Base-by-base conservation (phyloP, 2,113 vertebrate species). In the Alethe castanea region DNA sequence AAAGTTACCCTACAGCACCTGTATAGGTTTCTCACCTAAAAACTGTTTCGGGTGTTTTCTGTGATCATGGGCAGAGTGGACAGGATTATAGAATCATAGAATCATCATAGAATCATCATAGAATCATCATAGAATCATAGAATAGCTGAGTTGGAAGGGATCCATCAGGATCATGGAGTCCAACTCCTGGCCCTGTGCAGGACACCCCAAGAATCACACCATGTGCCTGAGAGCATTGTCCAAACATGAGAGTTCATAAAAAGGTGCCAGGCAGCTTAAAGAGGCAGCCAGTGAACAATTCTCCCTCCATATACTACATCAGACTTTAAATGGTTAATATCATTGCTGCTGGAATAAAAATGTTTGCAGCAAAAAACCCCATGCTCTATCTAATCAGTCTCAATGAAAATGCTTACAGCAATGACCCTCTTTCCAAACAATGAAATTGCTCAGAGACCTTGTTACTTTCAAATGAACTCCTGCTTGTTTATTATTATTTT, bases 381-480 rank as follows among this genome's bases (percentile, higher is more conserved):
- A 35, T 52, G 62, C 24, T 73, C 47, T 94, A 15, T 64, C 67
- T 94, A 93, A 93, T 92, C 92, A 96, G 35, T 70, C 66, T 91
- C 95, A 77, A 73, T 83, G 62, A 92, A 94, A 94, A 59, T 74
- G 90, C 92, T 87, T 94, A 94, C 91, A 95, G 79, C 87, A 93
- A 72, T 91, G 90, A 80, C 81, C 95, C 59, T 92, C 52, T 90
- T 93, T 94, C 54, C 47, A 90, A 93, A 94, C 85, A 95, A 88
- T 78, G 74, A 95, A 96, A 96, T 90, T 95, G 81, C 92, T 95
- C 79, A 83, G 93, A 94, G 90, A 92, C 92, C 90, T 93, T 67
- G 89, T 92, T 92, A 88, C 96, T 97, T 96, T 93, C 85, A 77
- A 78, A 96, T 88, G 90, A 95, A 88, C 92, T 88, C 35, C n/a